A percentile compares a stretch with the other conserved stretches of the same genome.
phyloP scores from a whole-genome alignment of 2,797 vertebrate species.

The Gephyroberyx darwinii region DNA sequence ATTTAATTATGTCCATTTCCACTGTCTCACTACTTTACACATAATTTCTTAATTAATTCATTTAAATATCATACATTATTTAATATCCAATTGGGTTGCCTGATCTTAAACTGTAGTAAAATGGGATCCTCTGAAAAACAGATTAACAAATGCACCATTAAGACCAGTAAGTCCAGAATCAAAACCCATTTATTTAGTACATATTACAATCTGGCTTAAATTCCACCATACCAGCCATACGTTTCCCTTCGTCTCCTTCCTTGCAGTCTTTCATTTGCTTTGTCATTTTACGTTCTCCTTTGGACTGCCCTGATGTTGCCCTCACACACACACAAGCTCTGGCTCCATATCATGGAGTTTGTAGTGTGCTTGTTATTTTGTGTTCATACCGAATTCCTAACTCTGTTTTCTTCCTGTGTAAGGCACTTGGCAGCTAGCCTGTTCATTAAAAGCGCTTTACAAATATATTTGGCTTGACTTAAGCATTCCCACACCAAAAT shows the following conservation, averaged over 20 bases:
- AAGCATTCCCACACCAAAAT: neutral
- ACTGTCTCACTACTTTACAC: no score
- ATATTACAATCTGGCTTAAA: neutral
- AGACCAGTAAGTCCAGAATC: neutral
- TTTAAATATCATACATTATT: no score
- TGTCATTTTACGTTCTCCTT: neutral
- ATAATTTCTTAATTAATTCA: no score
- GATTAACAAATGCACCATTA: neutral
- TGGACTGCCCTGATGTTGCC: no score
- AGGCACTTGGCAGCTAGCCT: neutral
- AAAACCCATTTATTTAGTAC: neutral
- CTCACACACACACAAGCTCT: slow-evolving; percentile 1
- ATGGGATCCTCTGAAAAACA: no score
- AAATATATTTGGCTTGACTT: neutral
- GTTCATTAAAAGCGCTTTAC: neutral
- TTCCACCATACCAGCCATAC: neutral
- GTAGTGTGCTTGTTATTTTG: neutral
- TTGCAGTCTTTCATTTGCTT: neutral
- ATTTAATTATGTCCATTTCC: no score
- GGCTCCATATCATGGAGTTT: neutral
- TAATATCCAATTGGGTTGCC: no score
- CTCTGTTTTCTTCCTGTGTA: neutral
- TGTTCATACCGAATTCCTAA: neutral
- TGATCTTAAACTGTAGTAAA: no score
- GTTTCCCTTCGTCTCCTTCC: neutral